Conservation (phyloP, 2,113 vertebrate species). For the Callipepla californica region DNA sequence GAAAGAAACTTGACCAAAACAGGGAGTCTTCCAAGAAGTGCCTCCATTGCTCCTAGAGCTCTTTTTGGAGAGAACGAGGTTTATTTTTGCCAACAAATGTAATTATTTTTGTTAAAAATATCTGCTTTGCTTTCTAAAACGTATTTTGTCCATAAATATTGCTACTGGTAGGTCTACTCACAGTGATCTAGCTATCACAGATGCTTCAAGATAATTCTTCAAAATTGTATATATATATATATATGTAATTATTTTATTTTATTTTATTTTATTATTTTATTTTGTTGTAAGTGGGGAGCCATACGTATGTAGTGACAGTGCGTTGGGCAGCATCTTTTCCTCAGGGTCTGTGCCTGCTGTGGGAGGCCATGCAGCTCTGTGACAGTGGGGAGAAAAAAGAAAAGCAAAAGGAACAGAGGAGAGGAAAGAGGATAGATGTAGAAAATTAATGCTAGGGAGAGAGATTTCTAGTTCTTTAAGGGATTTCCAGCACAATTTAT, state of each 20-base stretch:
- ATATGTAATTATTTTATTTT: too few relatives aligned
- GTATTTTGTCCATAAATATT: neutral
- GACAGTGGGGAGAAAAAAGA: neutral
- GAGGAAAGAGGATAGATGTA: neutral
- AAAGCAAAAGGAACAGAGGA: neutral
- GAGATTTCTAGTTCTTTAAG: neutral
- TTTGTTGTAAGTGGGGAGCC: neutral
- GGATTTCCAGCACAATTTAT: neutral
- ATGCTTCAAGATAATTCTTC: neutral
- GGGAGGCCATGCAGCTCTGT: neutral
- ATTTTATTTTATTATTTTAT: too few relatives aligned
- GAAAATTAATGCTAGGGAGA: neutral
- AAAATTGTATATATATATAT: neutral
- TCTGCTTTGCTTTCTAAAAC: neutral
- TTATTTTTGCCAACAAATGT: neutral
- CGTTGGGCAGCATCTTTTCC: neutral
- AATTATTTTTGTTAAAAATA: neutral
- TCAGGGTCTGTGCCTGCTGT: neutral
- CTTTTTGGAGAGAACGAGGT: neutral
- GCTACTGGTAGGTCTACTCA: neutral
- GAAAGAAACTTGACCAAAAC: neutral
- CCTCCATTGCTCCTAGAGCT: neutral
- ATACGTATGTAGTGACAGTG: neutral
- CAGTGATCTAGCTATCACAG: neutral
- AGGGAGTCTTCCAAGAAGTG: neutral